Conservation (phyloP, 2,797 vertebrate genomes). For the Simalia tracyae region DNA sequence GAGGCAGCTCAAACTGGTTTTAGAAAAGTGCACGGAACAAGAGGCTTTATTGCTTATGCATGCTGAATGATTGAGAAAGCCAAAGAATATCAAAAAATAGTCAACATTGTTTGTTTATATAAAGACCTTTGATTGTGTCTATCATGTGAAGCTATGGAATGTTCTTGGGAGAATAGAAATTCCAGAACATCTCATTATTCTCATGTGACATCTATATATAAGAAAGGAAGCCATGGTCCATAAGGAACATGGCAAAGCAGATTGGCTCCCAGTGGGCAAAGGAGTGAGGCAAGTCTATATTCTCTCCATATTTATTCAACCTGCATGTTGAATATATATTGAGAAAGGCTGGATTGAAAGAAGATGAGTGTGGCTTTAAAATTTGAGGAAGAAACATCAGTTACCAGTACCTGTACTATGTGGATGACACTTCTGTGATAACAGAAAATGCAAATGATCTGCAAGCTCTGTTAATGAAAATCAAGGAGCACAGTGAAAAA, state of each 20-base stretch:
- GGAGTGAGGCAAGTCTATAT: background rate
- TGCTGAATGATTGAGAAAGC: background rate
- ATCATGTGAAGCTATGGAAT: background rate
- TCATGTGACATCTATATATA: background rate
- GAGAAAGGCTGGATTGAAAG: background rate
- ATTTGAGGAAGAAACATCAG: background rate
- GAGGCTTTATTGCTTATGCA: background rate
- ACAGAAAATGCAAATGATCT: background rate
- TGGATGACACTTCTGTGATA: background rate
- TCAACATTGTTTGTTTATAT: background rate
- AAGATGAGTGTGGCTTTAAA: background rate
- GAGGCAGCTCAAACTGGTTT: background rate
- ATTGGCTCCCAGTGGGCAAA: background rate
- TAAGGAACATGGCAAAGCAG: background rate
- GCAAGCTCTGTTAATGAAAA: background rate
- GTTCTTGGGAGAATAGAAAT: background rate
- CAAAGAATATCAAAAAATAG: background rate
- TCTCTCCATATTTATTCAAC: background rate
- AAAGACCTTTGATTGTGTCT: background rate
- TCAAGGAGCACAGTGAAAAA: background rate
- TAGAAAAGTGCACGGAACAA: background rate
- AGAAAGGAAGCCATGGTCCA: background rate
- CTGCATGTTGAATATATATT: background rate
- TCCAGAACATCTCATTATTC: background rate
- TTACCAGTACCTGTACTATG: background rate